Evolutionary conservation across 2,888 invertebrate genomes (phyloP), one percentile per base, ranked within the genome.

Genomic region (Iphiclides podalirius): DNA sequence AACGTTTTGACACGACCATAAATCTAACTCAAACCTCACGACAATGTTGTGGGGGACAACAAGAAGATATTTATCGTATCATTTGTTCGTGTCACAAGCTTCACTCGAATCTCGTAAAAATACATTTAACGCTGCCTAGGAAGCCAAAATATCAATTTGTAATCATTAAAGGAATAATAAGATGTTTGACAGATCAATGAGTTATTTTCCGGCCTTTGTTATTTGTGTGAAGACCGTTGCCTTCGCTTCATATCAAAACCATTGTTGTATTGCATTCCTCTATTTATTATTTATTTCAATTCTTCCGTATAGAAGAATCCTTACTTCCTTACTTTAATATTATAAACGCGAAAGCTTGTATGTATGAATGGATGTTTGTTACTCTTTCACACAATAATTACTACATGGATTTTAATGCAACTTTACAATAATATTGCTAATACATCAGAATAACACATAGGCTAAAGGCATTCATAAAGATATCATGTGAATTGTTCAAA

Each of bases 141-240:
- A 31, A 38, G 16, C 23, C 31, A 38, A 42, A 49, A 43, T 48
- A 42, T 33, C 43, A 37, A 49, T 49, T 49, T 43, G 34, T 49
- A 43, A 43, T 49, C 17, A 33, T 20, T 33, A 20, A 14, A 43
- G 6, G 11, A 23, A 49, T 34, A 49, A 49, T 38, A 43, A 43
- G 37, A 20, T 33, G 43, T 38, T 49, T 38, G 31, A 49, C 34
- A 23, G 15, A 1, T 43, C 34, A 49, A 38, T 49, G 23, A 23
- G 33, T 43, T 48, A 23, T 43, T 49, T 37, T 43, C 20, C 11
- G 7, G 23, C 16, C 43, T 38, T 48, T 49, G 33, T 43, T 43
- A 13, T 31, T 15, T 20, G 15, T 31, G 38, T n/a, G 13, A 7
- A 14, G 26, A 20, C 34, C 11, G 12, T 41, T 35, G 9, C 1